These are phyloP conservation scores for Poecile montanus DNA, from an alignment of 2,797 vertebrate species.

Conservation along the genomic window DNA sequence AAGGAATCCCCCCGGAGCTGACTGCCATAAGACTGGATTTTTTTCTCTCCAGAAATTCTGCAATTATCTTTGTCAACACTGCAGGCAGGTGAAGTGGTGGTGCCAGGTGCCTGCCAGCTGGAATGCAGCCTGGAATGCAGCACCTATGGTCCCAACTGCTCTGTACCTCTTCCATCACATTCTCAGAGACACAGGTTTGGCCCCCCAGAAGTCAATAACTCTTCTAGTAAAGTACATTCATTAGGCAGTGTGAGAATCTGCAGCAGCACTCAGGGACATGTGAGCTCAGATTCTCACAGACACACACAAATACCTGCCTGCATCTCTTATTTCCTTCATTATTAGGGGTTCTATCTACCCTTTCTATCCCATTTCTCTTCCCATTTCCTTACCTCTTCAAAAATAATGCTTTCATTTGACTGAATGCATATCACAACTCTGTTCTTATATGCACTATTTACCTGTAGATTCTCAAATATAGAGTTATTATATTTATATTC, in stretches of 20 bases:
- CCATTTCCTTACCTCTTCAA: not conserved
- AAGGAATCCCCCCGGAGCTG: not conserved
- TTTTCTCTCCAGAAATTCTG: not conserved
- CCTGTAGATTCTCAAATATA: not conserved
- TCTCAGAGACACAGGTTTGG: not conserved
- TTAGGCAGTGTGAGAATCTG: not conserved
- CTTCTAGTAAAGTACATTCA: not conserved
- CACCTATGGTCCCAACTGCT: not conserved
- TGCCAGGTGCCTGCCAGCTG: conserved; percentile 41
- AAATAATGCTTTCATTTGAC: not conserved
- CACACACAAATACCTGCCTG: not conserved
- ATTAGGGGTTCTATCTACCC: not conserved
- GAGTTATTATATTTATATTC: not conserved
- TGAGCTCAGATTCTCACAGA: not conserved
- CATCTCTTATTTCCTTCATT: not conserved
- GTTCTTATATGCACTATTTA: not conserved
- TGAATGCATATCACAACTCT: not conserved
- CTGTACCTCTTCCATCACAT: not conserved
- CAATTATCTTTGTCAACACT: not conserved
- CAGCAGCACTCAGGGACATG: not conserved
- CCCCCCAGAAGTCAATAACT: not conserved
- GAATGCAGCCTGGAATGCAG: conserved; percentile 54
- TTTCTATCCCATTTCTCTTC: not conserved
- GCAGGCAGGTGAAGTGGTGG: not conserved
- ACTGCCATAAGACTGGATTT: not conserved